Percentiles rank a stretch among this genome's conserved stretches.
phyloP scores from a whole-genome alignment of 2,888 invertebrate genomes.

The Steromphala cineraria region DNA sequence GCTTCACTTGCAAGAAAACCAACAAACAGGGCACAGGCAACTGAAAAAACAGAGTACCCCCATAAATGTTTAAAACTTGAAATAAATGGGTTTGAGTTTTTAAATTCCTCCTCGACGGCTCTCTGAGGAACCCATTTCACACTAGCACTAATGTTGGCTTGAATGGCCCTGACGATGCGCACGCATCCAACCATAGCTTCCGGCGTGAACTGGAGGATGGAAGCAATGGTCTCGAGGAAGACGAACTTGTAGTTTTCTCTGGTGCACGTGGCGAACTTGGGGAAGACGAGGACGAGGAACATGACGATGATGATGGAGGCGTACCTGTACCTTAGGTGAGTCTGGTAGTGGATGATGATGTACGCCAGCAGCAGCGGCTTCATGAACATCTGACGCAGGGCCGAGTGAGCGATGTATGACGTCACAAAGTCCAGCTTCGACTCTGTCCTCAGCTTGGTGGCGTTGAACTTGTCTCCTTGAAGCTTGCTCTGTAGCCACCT shows the following conservation, averaged over 20 bases:
- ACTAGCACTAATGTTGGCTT: conserved; percentile 59
- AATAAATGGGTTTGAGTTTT: conserved; percentile 61
- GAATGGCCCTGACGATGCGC: conserved; percentile 58
- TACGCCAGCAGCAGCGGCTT: conserved; percentile 63
- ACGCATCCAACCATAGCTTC: conserved; percentile 67
- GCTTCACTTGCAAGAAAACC: conserved; percentile 50
- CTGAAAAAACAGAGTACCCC: conserved; percentile 61
- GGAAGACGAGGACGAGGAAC: conserved; percentile 66
- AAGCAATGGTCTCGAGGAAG: conserved; percentile 63
- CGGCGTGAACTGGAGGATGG: conserved; percentile 67
- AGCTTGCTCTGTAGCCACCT: conserved; percentile 57
- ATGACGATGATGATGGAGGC: conserved; percentile 62
- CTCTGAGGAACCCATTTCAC: conserved; percentile 68
- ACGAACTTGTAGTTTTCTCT: conserved; percentile 59
- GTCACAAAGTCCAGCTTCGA: conserved; percentile 62
- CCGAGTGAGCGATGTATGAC: conserved; percentile 66
- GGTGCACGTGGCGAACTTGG: conserved; percentile 65
- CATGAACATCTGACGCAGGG: conserved; percentile 66
- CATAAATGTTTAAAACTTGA: conserved; percentile 65
- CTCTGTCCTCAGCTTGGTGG: conserved; percentile 61
- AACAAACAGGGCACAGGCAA: conserved; percentile 49
- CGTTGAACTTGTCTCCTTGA: conserved; percentile 60
- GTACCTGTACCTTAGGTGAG: conserved; percentile 56
- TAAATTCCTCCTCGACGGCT: conserved; percentile 66
- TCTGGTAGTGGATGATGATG: conserved; percentile 58